These are phyloP conservation scores for Callyntrura guangdongensis DNA, from an alignment of 2,888 invertebrate genomes.

Conservation along the genomic window DNA sequence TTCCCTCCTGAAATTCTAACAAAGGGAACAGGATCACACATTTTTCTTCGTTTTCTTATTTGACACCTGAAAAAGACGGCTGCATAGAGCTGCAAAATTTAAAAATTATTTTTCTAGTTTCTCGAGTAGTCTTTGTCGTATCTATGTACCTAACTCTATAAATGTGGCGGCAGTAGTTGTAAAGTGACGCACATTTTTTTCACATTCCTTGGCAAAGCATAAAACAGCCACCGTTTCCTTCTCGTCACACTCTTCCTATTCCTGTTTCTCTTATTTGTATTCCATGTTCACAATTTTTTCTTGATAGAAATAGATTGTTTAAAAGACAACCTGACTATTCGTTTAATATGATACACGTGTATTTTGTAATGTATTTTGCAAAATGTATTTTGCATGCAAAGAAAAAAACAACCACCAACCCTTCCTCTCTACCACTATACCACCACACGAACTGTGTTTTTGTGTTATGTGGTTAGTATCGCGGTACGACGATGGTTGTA, in stretches of 20 bases:
- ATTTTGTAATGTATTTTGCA: constrained; percentile 62
- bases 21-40: constrained; percentile 60
- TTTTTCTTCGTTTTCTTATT: constrained; percentile 69
- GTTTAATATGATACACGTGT: constrained; percentile 66
- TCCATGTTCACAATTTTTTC: constrained; percentile 42
- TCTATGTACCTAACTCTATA: too few species aligned
- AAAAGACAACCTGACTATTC: constrained; percentile 57
- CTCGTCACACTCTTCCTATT: neutral
- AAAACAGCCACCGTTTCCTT: neutral
- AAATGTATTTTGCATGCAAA: constrained; percentile 69
- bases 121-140: neutral
- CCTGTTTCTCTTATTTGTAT: constrained; percentile 50
- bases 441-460: neutral
- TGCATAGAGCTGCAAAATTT: constrained; percentile 34
- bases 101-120: constrained; percentile 23
- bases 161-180: neutral
- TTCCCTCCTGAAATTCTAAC: constrained; percentile 9
- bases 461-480: constrained; percentile 32
- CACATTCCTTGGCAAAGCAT: constrained; percentile 20
- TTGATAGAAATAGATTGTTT: constrained; percentile 76
- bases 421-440: too few species aligned
- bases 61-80: constrained; percentile 60
- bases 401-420: constrained; percentile 2
- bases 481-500: neutral
- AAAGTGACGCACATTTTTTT: neutral